Percentiles rank a stretch among this genome's conserved stretches.
Conservation (phyloP, 1,140 invertebrate species). For the Scaptomyza montana region DNA sequence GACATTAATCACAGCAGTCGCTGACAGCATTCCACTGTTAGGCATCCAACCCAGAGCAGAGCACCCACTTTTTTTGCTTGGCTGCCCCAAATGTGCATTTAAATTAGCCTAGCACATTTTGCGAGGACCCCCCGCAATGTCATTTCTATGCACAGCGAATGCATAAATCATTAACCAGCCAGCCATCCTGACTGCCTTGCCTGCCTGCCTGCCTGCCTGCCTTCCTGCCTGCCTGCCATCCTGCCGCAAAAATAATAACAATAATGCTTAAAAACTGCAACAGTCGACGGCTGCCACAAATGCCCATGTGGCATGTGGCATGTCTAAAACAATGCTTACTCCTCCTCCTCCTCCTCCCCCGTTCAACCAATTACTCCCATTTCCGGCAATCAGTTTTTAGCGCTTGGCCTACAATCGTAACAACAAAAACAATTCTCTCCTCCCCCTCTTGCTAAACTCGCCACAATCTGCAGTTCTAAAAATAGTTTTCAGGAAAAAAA, state of each 20-base stretch:
- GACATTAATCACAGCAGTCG: slow-evolving; percentile 51
- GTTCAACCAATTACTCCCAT: slow-evolving; percentile 72
- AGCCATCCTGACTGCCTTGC: slow-evolving; percentile 3
- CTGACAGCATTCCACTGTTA: slow-evolving; percentile 40
- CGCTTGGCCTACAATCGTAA: slow-evolving; percentile 39
- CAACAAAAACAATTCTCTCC: slow-evolving; percentile 14
- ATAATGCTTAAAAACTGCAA: slow-evolving; percentile 77
- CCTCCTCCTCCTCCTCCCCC: not conserved
- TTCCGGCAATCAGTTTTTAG: slow-evolving; percentile 79
- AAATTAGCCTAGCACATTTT: slow-evolving; percentile 61
- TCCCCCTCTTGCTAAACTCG: slow-evolving; percentile 1
- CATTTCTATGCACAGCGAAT: slow-evolving; percentile 79
- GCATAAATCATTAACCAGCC: slow-evolving; percentile 76
- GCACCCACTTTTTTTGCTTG: not conserved
- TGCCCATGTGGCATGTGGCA: slow-evolving; percentile 58
- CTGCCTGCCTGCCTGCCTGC: slow-evolving; percentile 36
- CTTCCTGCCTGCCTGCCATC: slow-evolving; percentile 29
- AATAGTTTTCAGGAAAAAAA: slow-evolving; percentile 55
- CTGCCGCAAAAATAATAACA: slow-evolving; percentile 75
- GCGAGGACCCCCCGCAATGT: slow-evolving; percentile 39
- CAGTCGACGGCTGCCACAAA: slow-evolving; percentile 64
- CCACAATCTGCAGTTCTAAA: slow-evolving; percentile 57
- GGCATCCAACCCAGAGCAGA: not conserved
- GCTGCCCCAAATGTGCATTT: slow-evolving; percentile 78
- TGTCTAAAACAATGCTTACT: slow-evolving; percentile 18